Evolutionary conservation across 1,140 invertebrate species (phyloP).

Genomic region (Mycetomoellerius zeteki): DNA sequence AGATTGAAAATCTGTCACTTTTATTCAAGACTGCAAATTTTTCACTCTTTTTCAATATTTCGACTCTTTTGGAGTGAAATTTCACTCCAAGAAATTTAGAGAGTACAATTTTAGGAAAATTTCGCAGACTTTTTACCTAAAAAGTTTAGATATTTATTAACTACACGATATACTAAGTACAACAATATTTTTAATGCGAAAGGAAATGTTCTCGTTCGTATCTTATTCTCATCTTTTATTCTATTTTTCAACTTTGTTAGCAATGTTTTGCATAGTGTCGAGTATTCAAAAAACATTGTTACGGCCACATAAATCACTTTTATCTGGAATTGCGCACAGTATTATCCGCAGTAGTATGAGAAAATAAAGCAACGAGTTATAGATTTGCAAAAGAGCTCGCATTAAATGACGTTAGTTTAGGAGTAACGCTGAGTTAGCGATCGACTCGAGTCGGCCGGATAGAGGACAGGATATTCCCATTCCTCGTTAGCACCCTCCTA

Average conservation of each 20-base stretch:
- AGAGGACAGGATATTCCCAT: slow-evolving; percentile 76
- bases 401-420: slow-evolving; percentile 80
- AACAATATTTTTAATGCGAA: not conserved
- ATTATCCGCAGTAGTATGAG: not conserved
- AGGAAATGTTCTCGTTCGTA: not conserved
- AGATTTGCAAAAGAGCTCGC: slow-evolving; percentile 65
- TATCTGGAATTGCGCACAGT: not conserved
- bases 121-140: too few species aligned
- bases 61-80: too few species aligned
- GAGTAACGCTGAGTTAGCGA: slow-evolving; percentile 81
- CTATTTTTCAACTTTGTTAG: not conserved
- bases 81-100: not conserved
- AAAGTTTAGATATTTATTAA: too few species aligned
- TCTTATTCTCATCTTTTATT: not conserved
- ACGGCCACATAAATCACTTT: not conserved
- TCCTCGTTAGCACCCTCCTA: slow-evolving; percentile 81
- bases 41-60: too few species aligned
- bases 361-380: slow-evolving; percentile 21
- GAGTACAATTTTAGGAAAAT: too few species aligned
- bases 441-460: slow-evolving; percentile 6
- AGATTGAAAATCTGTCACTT: not conserved
- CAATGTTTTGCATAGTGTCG: not conserved
- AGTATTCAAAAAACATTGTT: not conserved
- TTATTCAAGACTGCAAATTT: too few species aligned
- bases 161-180: not conserved